Conservation (phyloP, 2,113 vertebrate genomes). For the Calyptomena viridis region DNA sequence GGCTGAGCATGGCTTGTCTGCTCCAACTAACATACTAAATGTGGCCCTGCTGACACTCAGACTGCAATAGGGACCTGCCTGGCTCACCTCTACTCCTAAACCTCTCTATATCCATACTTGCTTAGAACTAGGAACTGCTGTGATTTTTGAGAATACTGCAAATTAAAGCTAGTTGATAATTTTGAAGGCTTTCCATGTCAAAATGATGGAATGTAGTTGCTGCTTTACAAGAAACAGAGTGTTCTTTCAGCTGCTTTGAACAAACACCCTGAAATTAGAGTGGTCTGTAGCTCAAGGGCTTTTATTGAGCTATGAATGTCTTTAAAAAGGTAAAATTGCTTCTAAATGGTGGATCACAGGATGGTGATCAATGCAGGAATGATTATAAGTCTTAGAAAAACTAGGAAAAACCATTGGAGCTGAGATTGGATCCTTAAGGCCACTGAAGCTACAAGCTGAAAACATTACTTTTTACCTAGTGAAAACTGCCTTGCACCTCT, state of each 20-base stretch:
- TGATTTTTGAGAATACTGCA: neutral
- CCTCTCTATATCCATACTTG: fast-evolving
- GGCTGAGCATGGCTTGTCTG: constrained; percentile 9
- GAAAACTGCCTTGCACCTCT: neutral
- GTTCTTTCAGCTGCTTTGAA: neutral
- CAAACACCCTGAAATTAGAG: neutral
- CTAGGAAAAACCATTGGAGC: neutral
- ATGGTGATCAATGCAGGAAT: neutral
- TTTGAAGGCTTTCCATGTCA: neutral
- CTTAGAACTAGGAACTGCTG: neutral
- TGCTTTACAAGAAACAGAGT: neutral
- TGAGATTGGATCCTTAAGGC: neutral
- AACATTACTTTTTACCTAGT: neutral
- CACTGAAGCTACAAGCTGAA: neutral
- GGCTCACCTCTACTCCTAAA: neutral
- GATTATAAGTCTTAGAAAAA: neutral
- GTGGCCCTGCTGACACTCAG: neutral
- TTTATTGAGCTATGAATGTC: neutral
- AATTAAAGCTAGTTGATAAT: too few species aligned
- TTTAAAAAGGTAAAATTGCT: neutral
- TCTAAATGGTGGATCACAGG: neutral
- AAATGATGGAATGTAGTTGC: neutral
- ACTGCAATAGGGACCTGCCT: fast-evolving
- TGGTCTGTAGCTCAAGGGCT: neutral
- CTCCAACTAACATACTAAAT: neutral